Conservation (phyloP, 2,113 vertebrate genomes). For the Eupsittula cactorum region DNA sequence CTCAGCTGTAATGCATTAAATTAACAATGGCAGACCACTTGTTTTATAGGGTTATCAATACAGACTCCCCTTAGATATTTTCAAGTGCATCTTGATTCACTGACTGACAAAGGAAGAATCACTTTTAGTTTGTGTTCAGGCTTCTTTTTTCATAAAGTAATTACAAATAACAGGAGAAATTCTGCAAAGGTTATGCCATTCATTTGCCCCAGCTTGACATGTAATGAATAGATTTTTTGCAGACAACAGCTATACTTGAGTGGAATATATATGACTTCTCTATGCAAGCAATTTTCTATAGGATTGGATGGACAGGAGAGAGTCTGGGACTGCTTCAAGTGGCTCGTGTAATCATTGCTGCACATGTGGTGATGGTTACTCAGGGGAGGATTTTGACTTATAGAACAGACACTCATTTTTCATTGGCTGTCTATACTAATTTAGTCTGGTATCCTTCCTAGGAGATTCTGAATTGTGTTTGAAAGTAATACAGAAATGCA, state of each 20-base stretch:
- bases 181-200: background rate
- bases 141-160: background rate
- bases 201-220: background rate
- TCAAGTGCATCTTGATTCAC: background rate
- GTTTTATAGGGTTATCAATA: background rate
- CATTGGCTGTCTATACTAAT: background rate
- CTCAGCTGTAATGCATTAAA: background rate
- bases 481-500: background rate
- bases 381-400: background rate
- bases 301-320: background rate
- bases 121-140: background rate
- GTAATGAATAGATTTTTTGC: background rate
- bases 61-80: background rate
- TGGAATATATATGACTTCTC: background rate
- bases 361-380: background rate
- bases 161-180: constrained; percentile 3
- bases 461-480: background rate
- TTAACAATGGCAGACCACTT: background rate
- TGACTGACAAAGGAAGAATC: background rate
- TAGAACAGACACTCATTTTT: background rate
- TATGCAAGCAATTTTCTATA: background rate
- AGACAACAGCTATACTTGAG: background rate
- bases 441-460: background rate
- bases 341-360: background rate
- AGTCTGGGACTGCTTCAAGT: background rate